phyloP scores from a whole-genome alignment of 2,113 vertebrate genomes.

The Prunella himalayana region DNA sequence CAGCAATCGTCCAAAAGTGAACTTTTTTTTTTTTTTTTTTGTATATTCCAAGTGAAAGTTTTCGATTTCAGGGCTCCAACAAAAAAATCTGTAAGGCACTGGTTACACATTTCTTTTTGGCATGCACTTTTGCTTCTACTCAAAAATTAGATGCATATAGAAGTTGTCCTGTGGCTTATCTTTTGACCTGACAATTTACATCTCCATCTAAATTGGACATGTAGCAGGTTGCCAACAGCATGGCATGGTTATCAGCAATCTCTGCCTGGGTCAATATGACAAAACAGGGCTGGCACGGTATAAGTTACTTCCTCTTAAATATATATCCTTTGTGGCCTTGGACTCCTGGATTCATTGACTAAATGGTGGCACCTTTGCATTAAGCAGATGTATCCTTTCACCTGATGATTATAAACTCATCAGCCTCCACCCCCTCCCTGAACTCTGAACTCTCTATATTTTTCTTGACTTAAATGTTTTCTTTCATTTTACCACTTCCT shows the following conservation, averaged over 20 bases:
- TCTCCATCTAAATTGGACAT: not conserved
- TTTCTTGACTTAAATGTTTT: not conserved
- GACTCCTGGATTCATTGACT: not conserved
- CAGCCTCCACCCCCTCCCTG: not conserved
- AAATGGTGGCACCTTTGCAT: not conserved
- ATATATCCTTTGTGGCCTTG: not conserved
- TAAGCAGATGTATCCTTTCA: not conserved
- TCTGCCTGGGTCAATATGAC: not conserved
- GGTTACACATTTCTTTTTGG: not conserved
- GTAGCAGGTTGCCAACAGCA: not conserved
- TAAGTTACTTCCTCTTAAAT: not conserved
- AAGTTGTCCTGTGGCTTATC: not conserved
- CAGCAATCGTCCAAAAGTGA: not conserved
- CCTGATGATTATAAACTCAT: not conserved
- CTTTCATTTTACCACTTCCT: not conserved
- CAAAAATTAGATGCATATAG: not conserved
- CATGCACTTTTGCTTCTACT: not conserved
- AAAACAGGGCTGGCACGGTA: not conserved
- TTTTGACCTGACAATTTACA: constrained; percentile 5
- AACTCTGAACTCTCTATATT: not conserved
- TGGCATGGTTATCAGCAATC: not conserved
- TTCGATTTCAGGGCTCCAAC: not conserved
- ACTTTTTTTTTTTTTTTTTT: not conserved
- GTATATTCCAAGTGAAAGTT: not conserved
- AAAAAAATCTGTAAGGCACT: not conserved